Evolutionary conservation across 1,140 invertebrate species (phyloP).

Genomic region (Aphidius gifuensis): DNA sequence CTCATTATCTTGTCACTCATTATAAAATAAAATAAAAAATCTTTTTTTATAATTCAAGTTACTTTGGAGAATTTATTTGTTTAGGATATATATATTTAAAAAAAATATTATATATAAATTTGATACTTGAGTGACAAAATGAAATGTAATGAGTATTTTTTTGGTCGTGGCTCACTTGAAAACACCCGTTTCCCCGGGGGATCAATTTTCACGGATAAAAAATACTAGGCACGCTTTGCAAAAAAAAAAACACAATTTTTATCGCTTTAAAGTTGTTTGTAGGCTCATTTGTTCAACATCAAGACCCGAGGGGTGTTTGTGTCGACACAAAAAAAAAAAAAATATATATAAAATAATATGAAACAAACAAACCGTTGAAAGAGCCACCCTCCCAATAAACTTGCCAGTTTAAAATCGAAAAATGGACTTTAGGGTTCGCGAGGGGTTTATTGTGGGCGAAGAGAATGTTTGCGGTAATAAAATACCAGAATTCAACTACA

Average conservation of each 20-base stretch:
- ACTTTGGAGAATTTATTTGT: no score
- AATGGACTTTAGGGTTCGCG: not conserved
- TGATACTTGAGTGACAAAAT: no score
- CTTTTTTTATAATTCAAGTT: no score
- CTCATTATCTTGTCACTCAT: not conserved
- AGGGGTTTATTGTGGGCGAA: slow-evolving; percentile 10
- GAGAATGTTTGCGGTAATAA: slow-evolving; percentile 12
- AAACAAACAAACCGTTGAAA: not conserved
- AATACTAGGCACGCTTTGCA: not conserved
- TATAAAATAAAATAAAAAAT: slow-evolving; percentile 4
- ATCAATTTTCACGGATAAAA: slow-evolving; percentile 20
- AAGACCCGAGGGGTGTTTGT: slow-evolving; percentile 1
- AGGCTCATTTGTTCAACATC: slow-evolving; percentile 10
- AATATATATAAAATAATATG: slow-evolving; percentile 19
- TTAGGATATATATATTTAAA: no score
- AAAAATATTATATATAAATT: not conserved
- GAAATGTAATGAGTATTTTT: not conserved
- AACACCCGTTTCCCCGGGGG: not conserved
- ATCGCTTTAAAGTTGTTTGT: slow-evolving; percentile 25
- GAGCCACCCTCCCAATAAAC: slow-evolving; percentile 9
- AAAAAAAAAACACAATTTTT: slow-evolving; percentile 16
- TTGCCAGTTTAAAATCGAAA: slow-evolving; percentile 18
- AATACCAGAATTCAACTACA: slow-evolving; percentile 12
- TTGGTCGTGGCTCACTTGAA: slow-evolving; percentile 1
- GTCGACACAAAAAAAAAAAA: slow-evolving; percentile 15